Conservation (phyloP, 2,888 invertebrate genomes). For the Ephialtes manifestator region DNA sequence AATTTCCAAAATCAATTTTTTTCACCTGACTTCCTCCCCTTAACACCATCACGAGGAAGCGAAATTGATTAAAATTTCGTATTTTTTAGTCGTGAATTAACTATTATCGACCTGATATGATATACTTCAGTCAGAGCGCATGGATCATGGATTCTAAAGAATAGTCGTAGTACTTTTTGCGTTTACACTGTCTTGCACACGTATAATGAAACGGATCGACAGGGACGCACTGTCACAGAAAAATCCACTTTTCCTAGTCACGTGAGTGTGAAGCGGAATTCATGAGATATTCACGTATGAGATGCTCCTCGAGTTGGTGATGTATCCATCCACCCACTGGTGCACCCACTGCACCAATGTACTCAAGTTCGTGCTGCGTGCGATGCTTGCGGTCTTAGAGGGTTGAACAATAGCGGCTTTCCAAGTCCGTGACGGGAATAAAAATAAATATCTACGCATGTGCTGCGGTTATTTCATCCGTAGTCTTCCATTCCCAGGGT, state of each 20-base stretch:
- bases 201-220: conserved; percentile 6
- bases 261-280: conserved; percentile 59
- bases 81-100: neutral
- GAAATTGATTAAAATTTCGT: too few relatives aligned
- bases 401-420: conserved; percentile 8
- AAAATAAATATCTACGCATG: conserved; percentile 3
- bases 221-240: conserved; percentile 42
- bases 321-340: conserved; percentile 28
- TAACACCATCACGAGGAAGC: too few relatives aligned
- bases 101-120: neutral
- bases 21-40: too few relatives aligned
- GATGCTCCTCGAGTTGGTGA: conserved; percentile 36
- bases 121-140: neutral
- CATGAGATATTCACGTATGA: conserved; percentile 69
- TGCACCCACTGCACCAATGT: neutral
- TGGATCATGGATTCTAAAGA: conserved; percentile 1
- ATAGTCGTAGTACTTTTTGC: neutral
- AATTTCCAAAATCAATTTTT: too few relatives aligned
- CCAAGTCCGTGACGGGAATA: conserved; percentile 12
- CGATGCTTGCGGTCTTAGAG: neutral
- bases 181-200: neutral
- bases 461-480: neutral
- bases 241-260: conserved; percentile 61
- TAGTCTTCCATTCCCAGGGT: neutral
- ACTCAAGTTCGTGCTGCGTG: conserved; percentile 11